Evolutionary conservation across 2,113 vertebrate species (phyloP).

Genomic region (Myiozetetes cayanensis): DNA sequence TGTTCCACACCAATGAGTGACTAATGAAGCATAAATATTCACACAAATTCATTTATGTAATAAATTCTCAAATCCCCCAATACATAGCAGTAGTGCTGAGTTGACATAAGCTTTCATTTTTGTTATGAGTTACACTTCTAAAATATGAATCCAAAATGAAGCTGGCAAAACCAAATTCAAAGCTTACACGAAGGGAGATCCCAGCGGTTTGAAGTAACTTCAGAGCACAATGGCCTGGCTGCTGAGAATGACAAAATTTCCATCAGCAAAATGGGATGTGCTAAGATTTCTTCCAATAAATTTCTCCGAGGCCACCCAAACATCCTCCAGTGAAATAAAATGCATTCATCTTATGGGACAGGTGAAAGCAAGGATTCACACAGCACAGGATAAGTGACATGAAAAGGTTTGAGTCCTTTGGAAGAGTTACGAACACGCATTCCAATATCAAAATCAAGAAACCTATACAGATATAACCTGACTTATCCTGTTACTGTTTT

Average conservation of each 20-base stretch:
- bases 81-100: constrained; percentile 15
- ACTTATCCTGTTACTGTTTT: not conserved
- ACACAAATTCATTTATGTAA: constrained; percentile 53
- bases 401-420: not conserved
- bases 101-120: not conserved
- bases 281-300: not conserved
- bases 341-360: not conserved
- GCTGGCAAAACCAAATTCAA: not conserved
- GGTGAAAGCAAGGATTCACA: not conserved
- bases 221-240: not conserved
- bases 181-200: not conserved
- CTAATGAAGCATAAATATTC: constrained; percentile 66
- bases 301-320: not conserved
- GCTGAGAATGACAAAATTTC: not conserved
- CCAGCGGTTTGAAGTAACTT: not conserved
- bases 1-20: constrained; percentile 57
- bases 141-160: not conserved
- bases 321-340: not conserved
- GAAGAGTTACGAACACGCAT: not conserved
- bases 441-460: not conserved
- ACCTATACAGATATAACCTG: not conserved
- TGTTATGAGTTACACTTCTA: not conserved
- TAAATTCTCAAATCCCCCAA: constrained; percentile 44
- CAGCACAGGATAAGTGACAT: not conserved
- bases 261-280: not conserved